Conservation (phyloP, 2,888 invertebrate species). For the Calameuta filiformis region DNA sequence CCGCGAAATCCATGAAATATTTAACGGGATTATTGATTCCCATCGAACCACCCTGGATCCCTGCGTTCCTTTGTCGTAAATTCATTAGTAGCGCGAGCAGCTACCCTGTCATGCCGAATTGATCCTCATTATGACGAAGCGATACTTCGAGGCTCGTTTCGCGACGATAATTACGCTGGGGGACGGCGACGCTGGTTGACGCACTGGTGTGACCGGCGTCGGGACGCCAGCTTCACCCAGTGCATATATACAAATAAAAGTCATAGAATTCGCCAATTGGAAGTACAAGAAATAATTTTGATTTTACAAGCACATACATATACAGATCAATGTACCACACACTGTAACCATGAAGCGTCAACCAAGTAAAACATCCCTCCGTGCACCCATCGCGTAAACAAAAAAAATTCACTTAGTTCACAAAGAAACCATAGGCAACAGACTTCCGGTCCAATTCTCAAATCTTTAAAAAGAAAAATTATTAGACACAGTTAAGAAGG, state of each 20-base stretch:
- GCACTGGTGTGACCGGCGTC: neutral
- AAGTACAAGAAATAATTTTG: neutral
- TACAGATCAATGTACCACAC: too few relatives aligned
- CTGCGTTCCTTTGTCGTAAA: constrained; percentile 32
- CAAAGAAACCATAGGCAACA: neutral
- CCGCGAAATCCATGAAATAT: constrained; percentile 60
- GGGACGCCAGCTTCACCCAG: neutral
- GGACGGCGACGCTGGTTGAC: too few relatives aligned
- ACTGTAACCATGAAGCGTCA: neutral
- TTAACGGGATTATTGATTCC: constrained; percentile 61
- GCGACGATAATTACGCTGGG: neutral
- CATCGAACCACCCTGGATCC: constrained; percentile 13
- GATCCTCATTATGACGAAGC: neutral
- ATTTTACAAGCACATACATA: neutral
- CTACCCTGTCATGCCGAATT: neutral
- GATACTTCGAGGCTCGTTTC: neutral
- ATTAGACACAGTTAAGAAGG: neutral
- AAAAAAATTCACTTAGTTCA: neutral
- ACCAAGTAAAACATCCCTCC: neutral
- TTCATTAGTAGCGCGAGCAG: constrained; percentile 45
- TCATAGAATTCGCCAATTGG: neutral
- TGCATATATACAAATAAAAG: neutral
- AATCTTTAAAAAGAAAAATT: neutral
- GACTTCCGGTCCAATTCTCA: neutral
- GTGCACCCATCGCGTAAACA: neutral